A percentile compares a stretch with the other conserved stretches of the same genome.
phyloP scores from a whole-genome alignment of 2,888 invertebrate genomes.

The Luperina nickerlii region DNA sequence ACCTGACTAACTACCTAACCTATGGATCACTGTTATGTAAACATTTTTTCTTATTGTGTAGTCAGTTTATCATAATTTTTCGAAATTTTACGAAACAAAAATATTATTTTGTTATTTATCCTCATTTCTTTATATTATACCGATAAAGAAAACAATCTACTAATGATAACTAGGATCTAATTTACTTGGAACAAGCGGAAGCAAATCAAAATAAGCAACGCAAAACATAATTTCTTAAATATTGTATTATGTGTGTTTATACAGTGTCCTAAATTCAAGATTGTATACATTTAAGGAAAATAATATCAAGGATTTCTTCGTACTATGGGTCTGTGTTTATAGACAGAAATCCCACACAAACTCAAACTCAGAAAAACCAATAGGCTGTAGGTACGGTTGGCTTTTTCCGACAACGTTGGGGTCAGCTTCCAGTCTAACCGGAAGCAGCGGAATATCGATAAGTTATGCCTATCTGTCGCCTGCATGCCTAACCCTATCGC shows the following conservation, averaged over 20 bases:
- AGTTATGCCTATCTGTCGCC: not conserved
- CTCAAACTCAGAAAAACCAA: not conserved
- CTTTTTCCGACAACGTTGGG: rapidly evolving
- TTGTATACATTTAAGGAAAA: not conserved
- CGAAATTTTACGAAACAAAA: not conserved
- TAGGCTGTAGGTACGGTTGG: not conserved
- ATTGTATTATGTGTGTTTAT: constrained; percentile 5
- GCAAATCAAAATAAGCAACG: constrained; percentile 8
- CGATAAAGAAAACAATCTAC: constrained; percentile 9
- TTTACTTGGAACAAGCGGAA: constrained; percentile 12
- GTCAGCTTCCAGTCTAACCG: not conserved
- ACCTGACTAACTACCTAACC: no score
- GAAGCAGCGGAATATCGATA: not conserved
- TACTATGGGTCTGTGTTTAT: not conserved
- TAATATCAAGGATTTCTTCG: not conserved
- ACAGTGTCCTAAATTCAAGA: not conserved
- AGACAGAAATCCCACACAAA: not conserved
- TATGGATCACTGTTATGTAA: no score
- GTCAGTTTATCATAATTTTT: not conserved
- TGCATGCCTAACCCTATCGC: not conserved
- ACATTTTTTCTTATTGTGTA: no score
- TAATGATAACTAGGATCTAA: constrained; percentile 30
- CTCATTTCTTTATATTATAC: not conserved
- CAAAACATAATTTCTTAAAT: constrained; percentile 22
- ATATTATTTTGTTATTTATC: not conserved